A percentile compares a stretch with the other conserved stretches of the same genome.
Conservation (phyloP, 2,888 invertebrate species). For the Dynastes hyllus region DNA sequence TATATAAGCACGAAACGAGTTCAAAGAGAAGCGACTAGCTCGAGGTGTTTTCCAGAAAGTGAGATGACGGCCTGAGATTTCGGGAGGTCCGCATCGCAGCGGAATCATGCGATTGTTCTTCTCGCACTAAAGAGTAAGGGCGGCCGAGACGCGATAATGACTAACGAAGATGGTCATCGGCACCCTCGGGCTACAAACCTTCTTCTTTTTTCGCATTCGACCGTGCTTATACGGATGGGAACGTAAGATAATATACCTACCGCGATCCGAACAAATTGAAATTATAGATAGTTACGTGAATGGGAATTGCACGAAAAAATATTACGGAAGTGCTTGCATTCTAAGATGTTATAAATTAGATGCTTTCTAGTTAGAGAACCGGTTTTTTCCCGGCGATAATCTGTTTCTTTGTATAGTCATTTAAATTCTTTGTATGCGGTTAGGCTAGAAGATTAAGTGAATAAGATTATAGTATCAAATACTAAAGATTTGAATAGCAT, state of each 20-base stretch:
- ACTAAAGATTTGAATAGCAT: not conserved
- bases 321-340: slow-evolving; percentile 14
- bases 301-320: slow-evolving; percentile 1
- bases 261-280: slow-evolving; percentile 23
- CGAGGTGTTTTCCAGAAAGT: slow-evolving; percentile 35
- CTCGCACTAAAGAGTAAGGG: slow-evolving; percentile 22
- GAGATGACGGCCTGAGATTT: slow-evolving; percentile 31
- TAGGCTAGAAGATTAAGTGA: not conserved
- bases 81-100: slow-evolving; percentile 27
- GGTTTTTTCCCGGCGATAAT: not conserved
- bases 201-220: slow-evolving; percentile 16
- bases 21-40: slow-evolving; percentile 23
- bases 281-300: slow-evolving; percentile 14
- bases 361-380: not conserved
- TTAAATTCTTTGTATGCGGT: too few relatives aligned
- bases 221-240: not conserved
- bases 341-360: not conserved
- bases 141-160: slow-evolving; percentile 20
- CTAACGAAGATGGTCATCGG: slow-evolving; percentile 16
- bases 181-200: not conserved
- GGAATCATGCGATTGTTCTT: slow-evolving; percentile 22
- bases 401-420: not conserved
- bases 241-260: not conserved
- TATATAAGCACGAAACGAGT: not conserved
- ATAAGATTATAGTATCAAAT: not conserved